Conservation (phyloP, 2,888 invertebrate genomes). For the Hydrotaea diabolus region DNA sequence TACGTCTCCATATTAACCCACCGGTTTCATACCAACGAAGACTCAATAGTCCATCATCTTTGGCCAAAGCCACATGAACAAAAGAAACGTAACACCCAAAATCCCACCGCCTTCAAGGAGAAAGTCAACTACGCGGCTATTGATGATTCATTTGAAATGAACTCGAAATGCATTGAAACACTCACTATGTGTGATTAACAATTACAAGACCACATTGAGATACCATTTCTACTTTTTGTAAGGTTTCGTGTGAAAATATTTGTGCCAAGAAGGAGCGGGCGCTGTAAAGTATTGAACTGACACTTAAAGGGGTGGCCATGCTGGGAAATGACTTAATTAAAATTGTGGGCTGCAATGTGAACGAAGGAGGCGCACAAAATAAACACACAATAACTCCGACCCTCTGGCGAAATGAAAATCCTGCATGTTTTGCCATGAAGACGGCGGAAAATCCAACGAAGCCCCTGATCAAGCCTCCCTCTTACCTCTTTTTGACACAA, state of each 20-base stretch:
- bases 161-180: neutral
- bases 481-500: slow-evolving; percentile 42
- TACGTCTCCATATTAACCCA: too few relatives aligned
- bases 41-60: slow-evolving; percentile 58
- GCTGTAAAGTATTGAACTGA: too few relatives aligned
- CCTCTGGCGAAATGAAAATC: slow-evolving; percentile 18
- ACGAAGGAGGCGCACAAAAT: too few relatives aligned
- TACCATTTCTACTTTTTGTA: neutral
- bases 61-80: neutral
- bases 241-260: slow-evolving; percentile 16
- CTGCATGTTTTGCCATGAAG: slow-evolving; percentile 51
- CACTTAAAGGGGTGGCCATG: slow-evolving; percentile 49
- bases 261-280: neutral
- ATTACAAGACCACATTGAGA: slow-evolving; percentile 24
- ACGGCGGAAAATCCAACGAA: neutral
- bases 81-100: slow-evolving; percentile 8
- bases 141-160: neutral
- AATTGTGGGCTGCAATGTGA: slow-evolving; percentile 1
- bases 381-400: slow-evolving; percentile 5
- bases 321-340: slow-evolving; percentile 50
- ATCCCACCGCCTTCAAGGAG: neutral
- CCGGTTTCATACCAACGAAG: slow-evolving; percentile 16
- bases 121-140: neutral
- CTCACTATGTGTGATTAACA: slow-evolving; percentile 7
- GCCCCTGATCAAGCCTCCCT: slow-evolving; percentile 18